Evolutionary conservation across 2,797 vertebrate genomes (phyloP).

Genomic region (Clarias platycephalus): DNA sequence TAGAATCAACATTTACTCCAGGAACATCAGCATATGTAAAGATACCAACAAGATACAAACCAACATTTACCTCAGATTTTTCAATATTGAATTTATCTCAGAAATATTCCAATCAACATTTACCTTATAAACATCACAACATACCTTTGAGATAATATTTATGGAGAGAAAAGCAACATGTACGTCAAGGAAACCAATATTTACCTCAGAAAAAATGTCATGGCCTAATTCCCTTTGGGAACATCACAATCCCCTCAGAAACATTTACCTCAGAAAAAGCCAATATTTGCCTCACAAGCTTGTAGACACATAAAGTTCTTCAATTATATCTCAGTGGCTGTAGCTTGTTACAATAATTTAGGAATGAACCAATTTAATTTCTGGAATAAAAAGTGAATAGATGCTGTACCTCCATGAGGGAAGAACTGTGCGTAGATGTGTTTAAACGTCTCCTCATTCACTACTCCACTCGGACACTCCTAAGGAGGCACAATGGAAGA

Average conservation of each 20-base stretch:
- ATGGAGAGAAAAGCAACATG: too few relatives aligned
- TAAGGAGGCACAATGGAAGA: constrained; percentile 56
- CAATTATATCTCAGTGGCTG: neutral
- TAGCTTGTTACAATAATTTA: neutral
- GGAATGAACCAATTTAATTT: neutral
- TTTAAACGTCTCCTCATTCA: constrained; percentile 97
- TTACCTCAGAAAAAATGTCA: too few relatives aligned
- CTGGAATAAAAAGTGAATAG: neutral
- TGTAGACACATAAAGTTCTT: neutral
- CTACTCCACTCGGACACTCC: constrained; percentile 96
- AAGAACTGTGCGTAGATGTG: constrained; percentile 98
- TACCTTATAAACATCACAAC: neutral
- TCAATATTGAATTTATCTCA: neutral
- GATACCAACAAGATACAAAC: neutral
- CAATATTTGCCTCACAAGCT: neutral
- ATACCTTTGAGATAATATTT: neutral
- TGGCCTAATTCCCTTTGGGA: too few relatives aligned
- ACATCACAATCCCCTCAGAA: too few relatives aligned
- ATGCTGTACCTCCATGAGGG: constrained; percentile 88
- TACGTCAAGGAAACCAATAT: too few relatives aligned
- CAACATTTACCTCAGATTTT: neutral
- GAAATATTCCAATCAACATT: neutral
- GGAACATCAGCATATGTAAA: neutral
- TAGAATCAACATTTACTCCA: neutral
- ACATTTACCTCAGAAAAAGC: neutral